phyloP scores from a whole-genome alignment of 2,888 invertebrate species.

The Caenorhabditis japonica region DNA sequence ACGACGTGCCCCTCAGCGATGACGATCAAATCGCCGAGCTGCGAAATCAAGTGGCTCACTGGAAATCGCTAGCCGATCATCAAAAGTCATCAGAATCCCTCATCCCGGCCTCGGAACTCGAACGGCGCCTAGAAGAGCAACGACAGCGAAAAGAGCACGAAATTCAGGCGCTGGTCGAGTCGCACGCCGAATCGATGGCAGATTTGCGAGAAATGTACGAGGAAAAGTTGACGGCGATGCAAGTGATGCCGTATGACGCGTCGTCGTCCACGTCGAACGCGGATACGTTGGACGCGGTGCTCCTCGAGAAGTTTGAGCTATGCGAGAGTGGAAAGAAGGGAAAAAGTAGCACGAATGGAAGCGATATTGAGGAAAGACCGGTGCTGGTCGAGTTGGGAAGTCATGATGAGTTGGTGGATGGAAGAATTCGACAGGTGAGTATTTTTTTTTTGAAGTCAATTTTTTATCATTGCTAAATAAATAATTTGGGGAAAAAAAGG shows the following conservation, averaged over 20 bases:
- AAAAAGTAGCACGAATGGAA: slow-evolving; percentile 39
- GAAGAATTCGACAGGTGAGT: slow-evolving; percentile 32
- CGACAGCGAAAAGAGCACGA: slow-evolving; percentile 57
- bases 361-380: slow-evolving; percentile 30
- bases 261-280: slow-evolving; percentile 58
- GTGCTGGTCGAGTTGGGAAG: slow-evolving; percentile 39
- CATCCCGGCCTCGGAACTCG: slow-evolving; percentile 27
- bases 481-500: too few species aligned
- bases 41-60: slow-evolving; percentile 54
- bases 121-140: slow-evolving; percentile 46
- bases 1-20: slow-evolving; percentile 8
- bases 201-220: slow-evolving; percentile 68
- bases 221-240: slow-evolving; percentile 60
- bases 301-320: slow-evolving; percentile 61
- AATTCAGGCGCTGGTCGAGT: slow-evolving; percentile 54
- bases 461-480: too few species aligned
- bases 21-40: slow-evolving; percentile 34
- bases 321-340: slow-evolving; percentile 43
- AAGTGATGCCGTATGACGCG: slow-evolving; percentile 54
- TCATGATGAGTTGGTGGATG: slow-evolving; percentile 45
- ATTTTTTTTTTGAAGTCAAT: too few species aligned
- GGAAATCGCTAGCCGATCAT: slow-evolving; percentile 48
- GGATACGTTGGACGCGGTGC: slow-evolving; percentile 57
- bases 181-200: slow-evolving; percentile 58
- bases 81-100: slow-evolving; percentile 4